phyloP scores from a whole-genome alignment of 2,113 vertebrate species.

The Muscicapa adusta region DNA sequence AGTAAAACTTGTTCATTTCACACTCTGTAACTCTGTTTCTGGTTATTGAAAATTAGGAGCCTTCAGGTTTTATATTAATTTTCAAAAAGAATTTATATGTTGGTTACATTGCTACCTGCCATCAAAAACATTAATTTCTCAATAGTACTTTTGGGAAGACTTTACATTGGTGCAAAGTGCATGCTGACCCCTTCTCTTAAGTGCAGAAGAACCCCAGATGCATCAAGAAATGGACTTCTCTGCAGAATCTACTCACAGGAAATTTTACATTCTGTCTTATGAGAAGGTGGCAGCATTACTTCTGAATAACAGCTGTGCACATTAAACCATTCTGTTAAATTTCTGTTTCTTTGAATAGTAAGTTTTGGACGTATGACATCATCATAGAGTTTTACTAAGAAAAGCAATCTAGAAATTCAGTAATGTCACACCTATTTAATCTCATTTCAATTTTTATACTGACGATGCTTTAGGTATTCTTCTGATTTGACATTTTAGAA shows the following conservation, averaged over 20 bases:
- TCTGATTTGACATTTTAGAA: not conserved
- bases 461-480: not conserved
- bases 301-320: conserved; percentile 29
- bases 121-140: not conserved
- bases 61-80: not conserved
- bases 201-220: not conserved
- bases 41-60: not conserved
- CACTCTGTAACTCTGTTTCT: not conserved
- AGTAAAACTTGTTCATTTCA: not conserved
- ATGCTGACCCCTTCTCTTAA: not conserved
- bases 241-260: not conserved
- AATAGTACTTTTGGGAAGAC: not conserved
- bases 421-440: not conserved
- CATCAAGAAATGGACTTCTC: not conserved
- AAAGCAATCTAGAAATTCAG: conserved; percentile 28
- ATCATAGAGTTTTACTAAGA: not conserved
- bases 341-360: not conserved
- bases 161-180: not conserved
- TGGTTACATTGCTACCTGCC: not conserved
- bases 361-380: not conserved
- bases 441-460: conserved; percentile 32
- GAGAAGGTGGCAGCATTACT: not conserved
- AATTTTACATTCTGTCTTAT: not conserved
- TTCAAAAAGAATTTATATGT: not conserved
- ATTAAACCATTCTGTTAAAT: conserved; percentile 26